A percentile compares a stretch with the other conserved stretches of the same genome.
These are phyloP conservation scores for Steromphala cineraria DNA, from an alignment of 2,888 invertebrate genomes.

Conservation along the genomic window DNA sequence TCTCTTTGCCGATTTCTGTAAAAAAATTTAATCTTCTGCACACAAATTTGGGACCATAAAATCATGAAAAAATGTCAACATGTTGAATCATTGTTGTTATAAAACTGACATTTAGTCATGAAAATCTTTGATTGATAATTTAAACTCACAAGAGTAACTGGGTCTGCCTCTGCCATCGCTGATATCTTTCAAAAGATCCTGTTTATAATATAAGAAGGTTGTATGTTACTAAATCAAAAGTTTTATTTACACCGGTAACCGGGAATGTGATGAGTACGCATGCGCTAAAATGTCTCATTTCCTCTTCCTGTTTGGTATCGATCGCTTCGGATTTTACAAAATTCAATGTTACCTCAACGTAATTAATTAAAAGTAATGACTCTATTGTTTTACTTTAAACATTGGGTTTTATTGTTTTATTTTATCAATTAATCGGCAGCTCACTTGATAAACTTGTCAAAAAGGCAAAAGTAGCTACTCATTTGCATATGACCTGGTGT, in stretches of 20 bases:
- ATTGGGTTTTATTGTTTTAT: too few relatives aligned
- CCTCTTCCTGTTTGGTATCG: background rate
- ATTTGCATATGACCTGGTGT: slow-evolving; percentile 45
- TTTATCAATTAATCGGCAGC: too few relatives aligned
- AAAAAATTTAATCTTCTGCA: too few relatives aligned
- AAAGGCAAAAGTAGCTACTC: background rate
- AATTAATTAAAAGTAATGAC: too few relatives aligned
- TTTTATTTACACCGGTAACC: slow-evolving; percentile 27
- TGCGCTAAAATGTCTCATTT: background rate
- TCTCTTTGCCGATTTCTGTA: background rate
- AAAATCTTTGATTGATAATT: background rate
- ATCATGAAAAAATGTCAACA: background rate
- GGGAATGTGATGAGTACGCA: background rate
- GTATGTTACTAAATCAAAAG: background rate
- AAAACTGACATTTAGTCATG: background rate
- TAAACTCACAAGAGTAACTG: slow-evolving; percentile 63
- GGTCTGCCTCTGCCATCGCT: slow-evolving; percentile 66
- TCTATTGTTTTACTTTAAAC: too few relatives aligned
- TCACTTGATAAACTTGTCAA: too few relatives aligned
- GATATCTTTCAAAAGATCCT: background rate
- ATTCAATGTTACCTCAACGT: too few relatives aligned
- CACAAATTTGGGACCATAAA: background rate
- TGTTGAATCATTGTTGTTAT: background rate
- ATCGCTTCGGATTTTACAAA: too few relatives aligned
- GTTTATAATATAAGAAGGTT: background rate